Evolutionary conservation across 2,888 invertebrate species (phyloP), one percentile per base, ranked within the genome.

Genomic region (Ectemnius continuus): DNA sequence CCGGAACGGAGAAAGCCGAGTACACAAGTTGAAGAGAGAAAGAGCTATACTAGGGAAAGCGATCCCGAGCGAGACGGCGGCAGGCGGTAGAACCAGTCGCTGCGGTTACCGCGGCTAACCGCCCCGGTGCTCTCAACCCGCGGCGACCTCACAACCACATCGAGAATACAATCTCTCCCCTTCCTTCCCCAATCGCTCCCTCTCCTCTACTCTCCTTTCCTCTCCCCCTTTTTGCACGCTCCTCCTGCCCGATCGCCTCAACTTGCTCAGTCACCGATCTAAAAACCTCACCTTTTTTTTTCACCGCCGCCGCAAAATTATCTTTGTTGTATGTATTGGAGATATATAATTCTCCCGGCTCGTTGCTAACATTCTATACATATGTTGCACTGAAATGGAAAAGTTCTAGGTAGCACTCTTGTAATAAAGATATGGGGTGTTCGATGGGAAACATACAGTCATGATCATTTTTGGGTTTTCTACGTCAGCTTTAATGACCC

Each of bases 31-130:
- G 13, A 36, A 75, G 62, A 46, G 74, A 76, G 82, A 78, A 48
- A 16, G 26, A 18, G 56, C 60, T 67, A 77, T 59, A 52, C 67
- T 46, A 68, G 57, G 76, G 73, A 76, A 65, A 63, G 75, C 76
- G 74, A 68, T 71, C 72, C 67, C 47, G 82, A 85, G 84, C 70
- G 82, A 85, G 81, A 83, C 70, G 70, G 71, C 76, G 70, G 70
- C 73, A 79, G 82, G 78, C 82, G 84, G 80, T 78, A 76, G 87
- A 87, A 87, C 84, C 86, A 88, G 87, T 88, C 86, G 87, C 83
- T 86, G 90, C 80, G 90, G 90, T 90, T 83, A 81, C 77, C 85
- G 89, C 85, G 90, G 90, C 83, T 88, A 90, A 89, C 90, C 90
- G 83, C 90, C 83, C 88, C 87, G 90, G 85, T 89, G 89, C 87